These are phyloP conservation scores for Leucophenga varia DNA, from an alignment of 1,140 invertebrate genomes.

Conservation along the genomic window DNA sequence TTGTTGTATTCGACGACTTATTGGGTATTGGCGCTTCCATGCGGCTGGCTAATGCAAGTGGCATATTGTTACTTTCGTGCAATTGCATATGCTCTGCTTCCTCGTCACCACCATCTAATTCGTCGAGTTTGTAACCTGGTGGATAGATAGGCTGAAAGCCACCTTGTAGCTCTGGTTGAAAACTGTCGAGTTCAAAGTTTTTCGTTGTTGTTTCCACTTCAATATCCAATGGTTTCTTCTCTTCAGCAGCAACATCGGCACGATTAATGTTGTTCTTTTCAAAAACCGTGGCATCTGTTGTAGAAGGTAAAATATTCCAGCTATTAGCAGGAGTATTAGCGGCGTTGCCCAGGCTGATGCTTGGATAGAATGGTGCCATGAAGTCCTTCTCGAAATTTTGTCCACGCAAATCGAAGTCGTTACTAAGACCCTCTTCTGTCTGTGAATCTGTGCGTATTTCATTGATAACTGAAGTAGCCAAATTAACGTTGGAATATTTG, in stretches of 20 bases:
- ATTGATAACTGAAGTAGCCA: conserved; percentile 56
- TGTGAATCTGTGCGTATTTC: conserved; percentile 53
- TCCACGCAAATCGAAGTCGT: conserved; percentile 45
- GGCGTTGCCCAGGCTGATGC: conserved; percentile 60
- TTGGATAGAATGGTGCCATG: conserved; percentile 71
- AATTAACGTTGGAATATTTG: conserved; percentile 42
- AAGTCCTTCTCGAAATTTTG: conserved; percentile 61
- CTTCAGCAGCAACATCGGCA: conserved; percentile 31
- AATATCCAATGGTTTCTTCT: conserved; percentile 20
- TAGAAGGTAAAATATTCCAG: conserved; percentile 64
- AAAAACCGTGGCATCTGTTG: conserved; percentile 25
- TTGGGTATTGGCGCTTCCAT: conserved; percentile 14
- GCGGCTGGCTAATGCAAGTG: conserved; percentile 23
- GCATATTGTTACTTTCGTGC: conserved; percentile 21
- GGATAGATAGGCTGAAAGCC: conserved; percentile 70
- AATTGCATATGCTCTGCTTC: conserved; percentile 12
- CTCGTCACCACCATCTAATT: conserved; percentile 15
- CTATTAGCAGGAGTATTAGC: conserved; percentile 58
- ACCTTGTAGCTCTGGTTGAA: conserved; percentile 69
- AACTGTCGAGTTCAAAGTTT: conserved; percentile 66
- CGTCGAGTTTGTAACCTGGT: conserved; percentile 33
- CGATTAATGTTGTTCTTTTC: conserved; percentile 50
- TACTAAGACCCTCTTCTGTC: conserved; percentile 32
- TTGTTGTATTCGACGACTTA: too few species aligned
- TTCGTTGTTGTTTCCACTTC: conserved; percentile 29